phyloP scores from a whole-genome alignment of 1,140 invertebrate species.

The Drosophila funebris region DNA sequence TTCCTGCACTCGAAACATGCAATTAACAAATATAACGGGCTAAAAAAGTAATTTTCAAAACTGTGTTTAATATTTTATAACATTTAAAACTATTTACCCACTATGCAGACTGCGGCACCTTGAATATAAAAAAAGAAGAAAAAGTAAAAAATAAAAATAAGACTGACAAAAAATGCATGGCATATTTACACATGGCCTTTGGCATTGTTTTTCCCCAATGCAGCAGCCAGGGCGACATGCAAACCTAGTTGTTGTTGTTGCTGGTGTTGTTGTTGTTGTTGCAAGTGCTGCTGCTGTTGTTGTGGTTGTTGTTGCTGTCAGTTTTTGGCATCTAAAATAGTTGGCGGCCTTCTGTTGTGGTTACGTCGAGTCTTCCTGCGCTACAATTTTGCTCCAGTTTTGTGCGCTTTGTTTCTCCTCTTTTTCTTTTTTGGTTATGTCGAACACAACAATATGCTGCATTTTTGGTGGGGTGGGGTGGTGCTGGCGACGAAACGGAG shows the following conservation, averaged over 20 bases:
- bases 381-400: slow-evolving; percentile 55
- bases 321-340: slow-evolving; percentile 76
- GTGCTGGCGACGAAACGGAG: neutral
- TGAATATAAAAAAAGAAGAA: neutral
- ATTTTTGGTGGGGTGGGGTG: neutral
- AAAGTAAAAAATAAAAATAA: slow-evolving; percentile 20
- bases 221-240: slow-evolving; percentile 55
- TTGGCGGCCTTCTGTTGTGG: slow-evolving; percentile 76
- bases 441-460: slow-evolving; percentile 68
- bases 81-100: slow-evolving; percentile 15
- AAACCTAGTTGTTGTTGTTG: slow-evolving; percentile 25
- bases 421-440: slow-evolving; percentile 42
- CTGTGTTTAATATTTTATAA: slow-evolving; percentile 13
- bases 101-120: slow-evolving; percentile 27
- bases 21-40: neutral
- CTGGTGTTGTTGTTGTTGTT: slow-evolving; percentile 14
- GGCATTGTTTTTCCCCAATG: slow-evolving; percentile 66
- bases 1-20: neutral
- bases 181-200: slow-evolving; percentile 78
- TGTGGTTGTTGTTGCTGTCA: slow-evolving; percentile 40
- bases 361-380: slow-evolving; percentile 63
- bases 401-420: neutral
- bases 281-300: slow-evolving; percentile 33
- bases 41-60: slow-evolving; percentile 2
- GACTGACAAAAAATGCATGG: slow-evolving; percentile 60